These are phyloP conservation scores for Agrotis segetum DNA, from an alignment of 2,888 invertebrate genomes.

Conservation along the genomic window DNA sequence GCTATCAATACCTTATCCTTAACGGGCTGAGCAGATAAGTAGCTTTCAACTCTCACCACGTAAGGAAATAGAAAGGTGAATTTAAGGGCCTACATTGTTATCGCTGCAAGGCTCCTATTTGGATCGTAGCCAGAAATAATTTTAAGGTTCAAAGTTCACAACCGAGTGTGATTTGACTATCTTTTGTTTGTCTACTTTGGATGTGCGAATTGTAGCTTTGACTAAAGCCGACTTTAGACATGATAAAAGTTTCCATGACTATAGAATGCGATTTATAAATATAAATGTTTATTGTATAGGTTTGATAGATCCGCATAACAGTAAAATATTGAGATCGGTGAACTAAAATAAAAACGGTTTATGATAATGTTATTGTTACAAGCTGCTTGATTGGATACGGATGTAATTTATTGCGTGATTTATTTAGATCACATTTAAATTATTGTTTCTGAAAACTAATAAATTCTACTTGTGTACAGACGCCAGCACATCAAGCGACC, in stretches of 20 bases:
- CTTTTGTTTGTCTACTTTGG: not conserved
- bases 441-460: not conserved
- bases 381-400: constrained; percentile 17
- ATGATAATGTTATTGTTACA: not conserved
- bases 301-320: constrained; percentile 33
- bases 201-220: not conserved
- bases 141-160: constrained; percentile 23
- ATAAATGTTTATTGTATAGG: not conserved
- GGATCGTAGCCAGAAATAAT: constrained; percentile 6
- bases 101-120: constrained; percentile 24
- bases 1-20: constrained; percentile 51
- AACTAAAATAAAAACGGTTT: constrained; percentile 8
- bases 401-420: constrained; percentile 17
- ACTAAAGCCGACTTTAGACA: not conserved
- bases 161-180: not conserved
- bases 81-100: constrained; percentile 32
- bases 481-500: too few species aligned
- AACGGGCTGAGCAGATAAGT: constrained; percentile 39
- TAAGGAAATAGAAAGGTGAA: constrained; percentile 53
- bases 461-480: too few species aligned
- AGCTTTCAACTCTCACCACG: constrained; percentile 39
- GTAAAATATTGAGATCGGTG: constrained; percentile 26
- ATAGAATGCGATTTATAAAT: too few species aligned
- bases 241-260: constrained; percentile 11
- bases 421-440: not conserved